Conservation (phyloP, 1,140 invertebrate genomes). For the Drosophila albomicans region DNA sequence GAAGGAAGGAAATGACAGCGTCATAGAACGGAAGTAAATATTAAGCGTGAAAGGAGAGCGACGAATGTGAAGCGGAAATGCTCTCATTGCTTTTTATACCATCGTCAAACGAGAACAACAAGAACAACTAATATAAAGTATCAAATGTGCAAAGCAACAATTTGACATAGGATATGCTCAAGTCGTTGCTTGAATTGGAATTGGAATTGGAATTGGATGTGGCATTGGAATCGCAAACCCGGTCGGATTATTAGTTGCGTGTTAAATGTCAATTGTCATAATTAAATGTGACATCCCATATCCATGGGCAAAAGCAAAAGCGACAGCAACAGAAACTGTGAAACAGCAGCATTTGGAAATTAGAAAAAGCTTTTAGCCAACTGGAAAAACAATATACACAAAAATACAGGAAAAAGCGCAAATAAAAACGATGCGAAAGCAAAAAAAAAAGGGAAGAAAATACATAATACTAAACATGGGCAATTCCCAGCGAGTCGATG, state of each 20-base stretch:
- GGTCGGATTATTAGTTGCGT: constrained; percentile 64
- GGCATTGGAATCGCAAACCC: not conserved
- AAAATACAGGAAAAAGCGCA: constrained; percentile 15
- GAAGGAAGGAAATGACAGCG: constrained; percentile 34
- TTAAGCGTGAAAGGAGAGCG: constrained; percentile 5
- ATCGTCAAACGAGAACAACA: too few relatives aligned
- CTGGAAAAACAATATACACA: constrained; percentile 28
- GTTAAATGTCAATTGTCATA: constrained; percentile 76
- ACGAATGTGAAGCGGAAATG: constrained; percentile 39
- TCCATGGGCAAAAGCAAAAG: not conserved
- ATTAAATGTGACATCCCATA: constrained; percentile 62
- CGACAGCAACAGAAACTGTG: too few relatives aligned
- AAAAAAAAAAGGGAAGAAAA: constrained; percentile 6
- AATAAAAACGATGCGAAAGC: not conserved
- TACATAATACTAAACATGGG: constrained; percentile 33
- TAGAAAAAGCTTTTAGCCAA: constrained; percentile 73
- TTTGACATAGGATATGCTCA: constrained; percentile 4
- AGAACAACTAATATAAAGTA: not conserved
- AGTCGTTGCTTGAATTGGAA: not conserved
- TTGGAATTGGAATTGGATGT: not conserved
- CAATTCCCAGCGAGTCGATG: constrained; percentile 43
- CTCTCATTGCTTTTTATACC: constrained; percentile 19
- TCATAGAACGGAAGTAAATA: constrained; percentile 42
- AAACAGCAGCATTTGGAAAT: constrained; percentile 53
- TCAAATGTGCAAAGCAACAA: constrained; percentile 29